Base-by-base conservation (phyloP, 1,140 invertebrate genomes). In the Sitobion miscanthi region DNA sequence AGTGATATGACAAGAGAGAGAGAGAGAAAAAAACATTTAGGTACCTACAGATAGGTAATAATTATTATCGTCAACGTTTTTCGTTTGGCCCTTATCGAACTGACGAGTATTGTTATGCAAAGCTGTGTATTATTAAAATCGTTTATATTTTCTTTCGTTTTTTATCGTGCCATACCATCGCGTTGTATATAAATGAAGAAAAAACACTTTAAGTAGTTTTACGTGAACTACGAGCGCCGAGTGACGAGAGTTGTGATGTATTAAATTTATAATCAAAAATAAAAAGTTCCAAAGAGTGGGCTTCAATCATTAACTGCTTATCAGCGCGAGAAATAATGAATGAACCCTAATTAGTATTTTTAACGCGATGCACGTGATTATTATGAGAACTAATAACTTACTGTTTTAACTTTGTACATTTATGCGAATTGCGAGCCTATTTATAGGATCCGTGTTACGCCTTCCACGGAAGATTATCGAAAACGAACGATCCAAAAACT, bases 301-400 rank as follows among this genome's bases (percentile, higher is more conserved):
- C 2, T 9, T 17, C 14, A 69, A 69, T 69, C 62, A 69, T 69
- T 69, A 69, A 69, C 62, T 30, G 62, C 30, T 69, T 69, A 69
- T 30, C 30, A 69, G 30, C 11, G 3, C 30, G 8, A 69, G 62
- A 69, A 69, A 14, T 69, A n/a, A 69, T 69, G 62, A 69, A 69
- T 69, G 62, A 69, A 69, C n/a, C 62, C 62, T 77, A 77, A 77
- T 77, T 77, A 77, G 62, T 77, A 77, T 35, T 77, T 69, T 77
- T 77, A 77, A 77, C 62, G 62, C 62, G 11, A 77, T 77, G 30
- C 30, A 7, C n/a, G 30, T 77, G 30, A n/a, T 77, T n/a, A 77
- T 77, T 77, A n/a, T n/a, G n/a, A 77, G 14, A n/a, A 77, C 62
- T 77, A 35, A 77, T 77, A 77, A n/a, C 14, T 17, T 1, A 69